These are phyloP conservation scores for Chromobotia macracanthus DNA, from an alignment of 2,797 vertebrate species.

Conservation along the genomic window DNA sequence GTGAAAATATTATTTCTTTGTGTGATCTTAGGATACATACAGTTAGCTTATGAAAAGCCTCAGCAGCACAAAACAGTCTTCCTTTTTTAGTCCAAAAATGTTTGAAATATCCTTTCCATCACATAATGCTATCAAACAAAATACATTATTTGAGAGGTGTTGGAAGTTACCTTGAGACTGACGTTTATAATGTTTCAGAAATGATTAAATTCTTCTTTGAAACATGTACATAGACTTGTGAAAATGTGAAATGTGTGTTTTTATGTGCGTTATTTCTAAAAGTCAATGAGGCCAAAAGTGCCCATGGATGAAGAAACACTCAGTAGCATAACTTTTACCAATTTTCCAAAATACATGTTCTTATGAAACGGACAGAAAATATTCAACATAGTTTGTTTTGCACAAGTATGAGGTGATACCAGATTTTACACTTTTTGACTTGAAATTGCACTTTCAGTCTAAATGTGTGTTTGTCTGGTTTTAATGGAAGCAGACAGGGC, in stretches of 20 bases:
- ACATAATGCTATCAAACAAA: neutral
- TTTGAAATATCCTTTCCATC: neutral
- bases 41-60: neutral
- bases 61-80: neutral
- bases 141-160: neutral
- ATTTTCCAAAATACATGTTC: neutral
- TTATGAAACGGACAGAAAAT: neutral
- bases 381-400: neutral
- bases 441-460: slow-evolving; percentile 7
- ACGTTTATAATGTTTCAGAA: neutral
- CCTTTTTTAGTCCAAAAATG: neutral
- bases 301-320: neutral
- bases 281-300: neutral
- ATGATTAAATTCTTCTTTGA: neutral
- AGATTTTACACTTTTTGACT: slow-evolving; percentile 4
- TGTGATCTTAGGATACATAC: neutral
- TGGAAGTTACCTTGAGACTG: neutral
- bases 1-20: neutral
- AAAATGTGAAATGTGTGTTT: too few relatives aligned
- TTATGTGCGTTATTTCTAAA: too few relatives aligned
- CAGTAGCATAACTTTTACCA: too few relatives aligned
- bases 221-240: neutral
- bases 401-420: neutral
- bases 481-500: slow-evolving; percentile 12
- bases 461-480: slow-evolving; percentile 22